Base-by-base conservation (phyloP, 2,797 vertebrate species). In the Uromys caudimaculatus region DNA sequence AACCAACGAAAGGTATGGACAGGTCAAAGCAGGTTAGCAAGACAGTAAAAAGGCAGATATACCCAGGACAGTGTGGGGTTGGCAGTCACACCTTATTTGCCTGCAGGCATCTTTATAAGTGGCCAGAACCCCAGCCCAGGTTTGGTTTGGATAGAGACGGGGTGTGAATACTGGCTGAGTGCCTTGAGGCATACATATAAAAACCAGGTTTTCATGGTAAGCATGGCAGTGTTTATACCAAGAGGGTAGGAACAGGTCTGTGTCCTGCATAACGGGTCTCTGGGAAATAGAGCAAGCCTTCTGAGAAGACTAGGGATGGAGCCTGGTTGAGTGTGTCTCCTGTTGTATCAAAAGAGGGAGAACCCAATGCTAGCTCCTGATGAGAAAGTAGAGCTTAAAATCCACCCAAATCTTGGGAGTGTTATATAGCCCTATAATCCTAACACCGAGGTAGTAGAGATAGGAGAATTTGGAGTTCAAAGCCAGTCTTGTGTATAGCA, bases 31-130 rank as follows among this genome's bases (percentile, higher is more conserved):
- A 10, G 17, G n/a, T 24, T 13, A 56, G 44, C 14, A 2, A 32
- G 1, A 11, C 5, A 27, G 38, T 1, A 0, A 29, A 3, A 24
- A n/a, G n/a, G 32, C 29, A 38, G 1, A 24, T 1, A 6, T 16
- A n/a, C 41, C 10, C 0, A 11, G 50, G 79, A 14, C 9, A 88
- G 23, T 71, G 67, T 71, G 67, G 17, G 67, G 8, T n/a, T 81
- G 1, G 41, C 17, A 41, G 64, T 5, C 38, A 35, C 27, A 4
- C 50, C 83, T 27, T 23, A 10, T 35, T 56, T 21, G 19, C n/a
- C 41, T 60, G 2, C 8, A 54, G 67, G 32, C 32, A 27, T 60
- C 32, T 19, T 44, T 47, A 17, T 16, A 19, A 16, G 32, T n/a
- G 54, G 54, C 32, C 32, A 27, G 17, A 54, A 58, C 76, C 1